phyloP scores from a whole-genome alignment of 2,113 vertebrate species.

The Gallinago undulata region DNA sequence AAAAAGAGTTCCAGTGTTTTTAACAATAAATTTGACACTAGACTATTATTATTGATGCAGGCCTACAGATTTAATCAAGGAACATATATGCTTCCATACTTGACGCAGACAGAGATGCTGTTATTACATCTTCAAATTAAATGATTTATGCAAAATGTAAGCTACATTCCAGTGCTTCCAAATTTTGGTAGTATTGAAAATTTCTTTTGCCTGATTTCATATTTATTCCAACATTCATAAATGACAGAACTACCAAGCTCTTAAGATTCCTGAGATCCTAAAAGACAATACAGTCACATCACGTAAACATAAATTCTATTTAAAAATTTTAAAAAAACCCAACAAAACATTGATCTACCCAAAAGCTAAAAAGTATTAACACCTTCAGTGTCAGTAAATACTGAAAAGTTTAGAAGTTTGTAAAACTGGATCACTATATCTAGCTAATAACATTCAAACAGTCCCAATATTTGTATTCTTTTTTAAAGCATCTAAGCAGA shows the following conservation, averaged over 20 bases:
- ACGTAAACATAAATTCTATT: not conserved
- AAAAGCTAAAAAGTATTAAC: not conserved
- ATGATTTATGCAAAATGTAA: not conserved
- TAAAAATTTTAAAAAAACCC: not conserved
- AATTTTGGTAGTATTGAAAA: not conserved
- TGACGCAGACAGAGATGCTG: not conserved
- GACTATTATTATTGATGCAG: not conserved
- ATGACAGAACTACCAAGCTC: not conserved
- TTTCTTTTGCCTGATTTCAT: not conserved
- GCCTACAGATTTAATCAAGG: not conserved
- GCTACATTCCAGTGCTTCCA: not conserved
- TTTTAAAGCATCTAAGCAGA: not conserved
- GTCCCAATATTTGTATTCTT: not conserved
- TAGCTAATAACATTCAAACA: not conserved
- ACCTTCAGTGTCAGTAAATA: not conserved
- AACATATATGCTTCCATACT: not conserved
- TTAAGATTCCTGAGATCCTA: not conserved
- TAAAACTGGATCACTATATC: not conserved
- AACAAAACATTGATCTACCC: accelerated
- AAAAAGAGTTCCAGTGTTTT: not conserved
- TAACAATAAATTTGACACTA: not conserved
- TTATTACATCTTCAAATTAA: not conserved
- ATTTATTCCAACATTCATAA: not conserved
- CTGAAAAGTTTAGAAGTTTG: not conserved
- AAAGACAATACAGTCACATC: not conserved